phyloP scores from a whole-genome alignment of 1,140 invertebrate genomes.

The Papilio dardanus region DNA sequence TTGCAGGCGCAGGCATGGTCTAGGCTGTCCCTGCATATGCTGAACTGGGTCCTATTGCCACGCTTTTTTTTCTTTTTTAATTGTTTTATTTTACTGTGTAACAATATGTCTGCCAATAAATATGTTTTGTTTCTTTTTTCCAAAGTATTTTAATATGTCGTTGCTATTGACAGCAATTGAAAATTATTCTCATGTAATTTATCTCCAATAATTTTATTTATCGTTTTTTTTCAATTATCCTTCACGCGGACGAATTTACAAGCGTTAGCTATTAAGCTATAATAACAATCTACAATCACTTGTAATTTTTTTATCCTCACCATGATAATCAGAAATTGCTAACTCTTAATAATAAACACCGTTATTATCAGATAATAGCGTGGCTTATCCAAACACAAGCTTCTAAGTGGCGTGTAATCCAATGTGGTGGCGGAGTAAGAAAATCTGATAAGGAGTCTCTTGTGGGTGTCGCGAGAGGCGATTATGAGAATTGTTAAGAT shows the following conservation, averaged over 20 bases:
- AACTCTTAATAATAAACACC: not conserved
- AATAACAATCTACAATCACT: not conserved
- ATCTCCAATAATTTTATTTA: not conserved
- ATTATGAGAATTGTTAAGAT: not conserved
- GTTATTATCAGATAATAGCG: not conserved
- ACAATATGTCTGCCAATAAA: too few relatives aligned
- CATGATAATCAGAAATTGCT: not conserved
- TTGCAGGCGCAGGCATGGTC: too few relatives aligned
- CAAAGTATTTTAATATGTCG: too few relatives aligned
- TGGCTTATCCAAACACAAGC: constrained; percentile 1
- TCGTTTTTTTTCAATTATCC: not conserved
- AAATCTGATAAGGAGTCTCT: not conserved
- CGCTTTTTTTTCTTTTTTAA: too few relatives aligned
- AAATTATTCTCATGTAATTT: not conserved
- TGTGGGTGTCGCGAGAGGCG: constrained; percentile 4
- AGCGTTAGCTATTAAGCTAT: too few relatives aligned
- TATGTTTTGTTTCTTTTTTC: too few relatives aligned
- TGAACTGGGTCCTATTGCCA: too few relatives aligned
- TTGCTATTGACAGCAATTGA: not conserved
- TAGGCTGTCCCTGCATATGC: too few relatives aligned
- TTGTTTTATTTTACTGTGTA: too few relatives aligned
- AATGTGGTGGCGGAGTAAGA: constrained; percentile 7
- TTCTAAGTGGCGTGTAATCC: not conserved
- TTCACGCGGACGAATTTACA: not conserved
- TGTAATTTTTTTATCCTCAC: not conserved